Evolutionary conservation across 2,888 invertebrate genomes (phyloP), one percentile per base, ranked within the genome.

Genomic region (Lochmaea capreae): DNA sequence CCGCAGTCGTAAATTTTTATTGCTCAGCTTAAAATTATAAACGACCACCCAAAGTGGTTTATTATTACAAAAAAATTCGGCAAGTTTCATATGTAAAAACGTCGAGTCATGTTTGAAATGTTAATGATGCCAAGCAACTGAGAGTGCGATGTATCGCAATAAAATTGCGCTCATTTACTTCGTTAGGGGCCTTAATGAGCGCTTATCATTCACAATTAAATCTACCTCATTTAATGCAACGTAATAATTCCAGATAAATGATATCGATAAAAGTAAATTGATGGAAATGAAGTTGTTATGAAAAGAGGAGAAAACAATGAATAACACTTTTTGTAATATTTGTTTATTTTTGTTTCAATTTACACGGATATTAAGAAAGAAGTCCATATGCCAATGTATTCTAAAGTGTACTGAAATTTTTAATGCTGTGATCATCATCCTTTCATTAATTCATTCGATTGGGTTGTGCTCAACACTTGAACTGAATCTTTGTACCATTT

Each of bases 151-250:
- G 62, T 65, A 43, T 57, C 58, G 71, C 58, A 42, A 71, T 65
- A 58, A 71, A 71, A 65, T 71, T 65, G 42, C 39, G 22, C 33
- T 71, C 71, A 59, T 71, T 65, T 71, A 57, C n/a, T 71, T 43
- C 43, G 57, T 71, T 65, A 58, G 63, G 69, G 58, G 46, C 65
- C 16, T 26, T 69, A 71, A 71, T 71, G 65, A 71, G 58, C 43
- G 43, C 42, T 58, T 71, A 71, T 71, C 71, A 65, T 65, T 62
- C 11, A 43, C 42, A 71, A 65, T 71, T 65, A 65, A 65, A 62
- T 71, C 71, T 58, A 65, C 65, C 71, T 58, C 46, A 46, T 65
- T 71, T 71, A 22, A 65, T 65, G 71, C 39, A 58, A 65, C 39
- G 52, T 58, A 58, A 65, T 49, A 65, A 22, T 42, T 22, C 26